Conservation (phyloP, 2,888 invertebrate species). For the Acleris laterana region DNA sequence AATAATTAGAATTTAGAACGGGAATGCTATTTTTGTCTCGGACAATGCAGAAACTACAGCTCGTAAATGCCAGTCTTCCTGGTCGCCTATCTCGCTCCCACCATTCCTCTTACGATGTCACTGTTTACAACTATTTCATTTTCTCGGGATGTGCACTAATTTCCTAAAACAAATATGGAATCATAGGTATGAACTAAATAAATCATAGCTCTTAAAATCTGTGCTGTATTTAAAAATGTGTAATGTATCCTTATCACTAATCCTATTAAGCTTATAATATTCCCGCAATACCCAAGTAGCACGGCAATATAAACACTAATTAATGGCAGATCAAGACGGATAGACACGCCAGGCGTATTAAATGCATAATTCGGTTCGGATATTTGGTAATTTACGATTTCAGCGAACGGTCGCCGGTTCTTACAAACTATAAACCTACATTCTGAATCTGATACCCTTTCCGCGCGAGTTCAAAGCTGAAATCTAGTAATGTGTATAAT, state of each 20-base stretch:
- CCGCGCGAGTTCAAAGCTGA: slow-evolving; percentile 41
- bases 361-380: slow-evolving; percentile 48
- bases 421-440: slow-evolving; percentile 74
- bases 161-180: slow-evolving; percentile 5
- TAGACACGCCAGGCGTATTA: slow-evolving; percentile 44
- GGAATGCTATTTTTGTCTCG: slow-evolving; percentile 46
- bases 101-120: slow-evolving; percentile 14
- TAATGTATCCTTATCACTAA: background rate
- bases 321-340: slow-evolving; percentile 46
- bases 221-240: too few species aligned
- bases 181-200: background rate
- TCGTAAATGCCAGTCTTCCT: slow-evolving; percentile 67
- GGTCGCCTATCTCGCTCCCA: slow-evolving; percentile 44
- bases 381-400: slow-evolving; percentile 59
- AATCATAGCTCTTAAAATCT: background rate
- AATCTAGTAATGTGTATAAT: slow-evolving; percentile 11
- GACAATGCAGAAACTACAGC: slow-evolving; percentile 48
- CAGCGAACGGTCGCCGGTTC: slow-evolving; percentile 60
- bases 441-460: slow-evolving; percentile 51
- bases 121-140: slow-evolving; percentile 39
- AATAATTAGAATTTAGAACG: slow-evolving; percentile 53
- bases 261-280: slow-evolving; percentile 3
- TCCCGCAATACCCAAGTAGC: slow-evolving; percentile 29
- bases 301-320: slow-evolving; percentile 43
- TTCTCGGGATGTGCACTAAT: slow-evolving; percentile 40